These are phyloP conservation scores for Amphipyra berbera DNA, from an alignment of 2,888 invertebrate genomes.

Conservation along the genomic window DNA sequence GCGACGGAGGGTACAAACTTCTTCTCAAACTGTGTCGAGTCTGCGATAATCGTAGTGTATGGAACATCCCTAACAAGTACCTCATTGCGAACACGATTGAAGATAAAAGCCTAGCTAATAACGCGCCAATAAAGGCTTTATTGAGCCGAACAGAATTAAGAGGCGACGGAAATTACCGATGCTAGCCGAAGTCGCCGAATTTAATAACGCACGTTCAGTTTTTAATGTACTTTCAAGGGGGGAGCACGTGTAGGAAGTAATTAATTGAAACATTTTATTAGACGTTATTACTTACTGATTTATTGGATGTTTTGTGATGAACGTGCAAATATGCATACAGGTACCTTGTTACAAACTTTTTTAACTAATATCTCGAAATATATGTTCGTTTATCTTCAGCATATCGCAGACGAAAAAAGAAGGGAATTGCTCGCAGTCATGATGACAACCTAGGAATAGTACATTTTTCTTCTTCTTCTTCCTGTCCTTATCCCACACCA, in stretches of 20 bases:
- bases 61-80: conserved; percentile 56
- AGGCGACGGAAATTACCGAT: conserved; percentile 68
- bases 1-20: too few relatives aligned
- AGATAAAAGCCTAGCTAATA: conserved; percentile 75
- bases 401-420: too few relatives aligned
- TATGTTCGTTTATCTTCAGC: too few relatives aligned
- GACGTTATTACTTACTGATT: conserved; percentile 52
- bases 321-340: background rate
- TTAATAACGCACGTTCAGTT: conserved; percentile 65
- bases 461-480: too few relatives aligned
- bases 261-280: conserved; percentile 66
- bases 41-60: conserved; percentile 47
- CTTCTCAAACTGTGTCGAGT: conserved; percentile 13
- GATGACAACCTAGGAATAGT: too few relatives aligned
- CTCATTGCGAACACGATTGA: conserved; percentile 73
- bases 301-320: conserved; percentile 38
- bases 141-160: conserved; percentile 74
- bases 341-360: background rate
- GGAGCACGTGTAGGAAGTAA: conserved; percentile 60
- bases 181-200: conserved; percentile 64
- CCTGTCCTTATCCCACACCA: too few relatives aligned
- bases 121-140: conserved; percentile 74
- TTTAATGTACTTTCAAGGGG: conserved; percentile 63
- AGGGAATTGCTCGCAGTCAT: too few relatives aligned
- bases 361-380: too few relatives aligned